phyloP scores from a whole-genome alignment of 1,140 invertebrate genomes.

The Drosophila littoralis region DNA sequence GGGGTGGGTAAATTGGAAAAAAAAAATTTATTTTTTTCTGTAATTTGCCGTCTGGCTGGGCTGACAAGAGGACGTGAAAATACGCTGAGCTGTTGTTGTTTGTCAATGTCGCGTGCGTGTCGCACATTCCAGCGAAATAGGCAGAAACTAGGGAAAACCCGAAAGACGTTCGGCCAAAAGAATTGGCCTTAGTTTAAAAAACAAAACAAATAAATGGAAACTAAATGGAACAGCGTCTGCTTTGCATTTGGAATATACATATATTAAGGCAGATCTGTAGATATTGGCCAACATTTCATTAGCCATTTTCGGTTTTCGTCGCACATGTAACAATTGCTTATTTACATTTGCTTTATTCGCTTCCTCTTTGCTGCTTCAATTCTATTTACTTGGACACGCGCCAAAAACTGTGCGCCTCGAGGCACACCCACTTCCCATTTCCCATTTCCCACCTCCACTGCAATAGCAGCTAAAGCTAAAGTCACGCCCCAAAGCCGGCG shows the following conservation, averaged over 20 bases:
- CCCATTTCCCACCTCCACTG: not conserved
- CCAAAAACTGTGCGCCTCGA: slow-evolving; percentile 50
- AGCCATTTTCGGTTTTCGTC: slow-evolving; percentile 11
- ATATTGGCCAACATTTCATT: slow-evolving; percentile 39
- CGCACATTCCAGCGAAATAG: slow-evolving; percentile 26
- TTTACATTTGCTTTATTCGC: slow-evolving; percentile 39
- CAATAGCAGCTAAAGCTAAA: slow-evolving; percentile 30
- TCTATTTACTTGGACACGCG: slow-evolving; percentile 59
- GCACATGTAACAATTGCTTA: slow-evolving; percentile 33
- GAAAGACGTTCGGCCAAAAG: slow-evolving; percentile 8
- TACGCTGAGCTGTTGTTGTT: slow-evolving; percentile 29
- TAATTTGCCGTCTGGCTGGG: slow-evolving; percentile 41
- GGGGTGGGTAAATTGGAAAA: slow-evolving; percentile 23
- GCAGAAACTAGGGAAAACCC: slow-evolving; percentile 1
- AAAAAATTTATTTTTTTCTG: slow-evolving; percentile 5
- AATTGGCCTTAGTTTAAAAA: slow-evolving; percentile 23
- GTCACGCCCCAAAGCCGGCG: slow-evolving; percentile 25
- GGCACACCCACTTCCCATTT: slow-evolving; percentile 15
- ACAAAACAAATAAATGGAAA: not conserved
- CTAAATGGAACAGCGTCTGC: slow-evolving; percentile 16
- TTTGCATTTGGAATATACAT: slow-evolving; percentile 12
- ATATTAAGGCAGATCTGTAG: not conserved
- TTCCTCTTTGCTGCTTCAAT: slow-evolving; percentile 26
- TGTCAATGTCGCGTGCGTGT: slow-evolving; percentile 48
- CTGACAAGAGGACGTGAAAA: slow-evolving; percentile 39